phyloP scores from a whole-genome alignment of 2,797 vertebrate genomes.

The Amblyraja radiata region DNA sequence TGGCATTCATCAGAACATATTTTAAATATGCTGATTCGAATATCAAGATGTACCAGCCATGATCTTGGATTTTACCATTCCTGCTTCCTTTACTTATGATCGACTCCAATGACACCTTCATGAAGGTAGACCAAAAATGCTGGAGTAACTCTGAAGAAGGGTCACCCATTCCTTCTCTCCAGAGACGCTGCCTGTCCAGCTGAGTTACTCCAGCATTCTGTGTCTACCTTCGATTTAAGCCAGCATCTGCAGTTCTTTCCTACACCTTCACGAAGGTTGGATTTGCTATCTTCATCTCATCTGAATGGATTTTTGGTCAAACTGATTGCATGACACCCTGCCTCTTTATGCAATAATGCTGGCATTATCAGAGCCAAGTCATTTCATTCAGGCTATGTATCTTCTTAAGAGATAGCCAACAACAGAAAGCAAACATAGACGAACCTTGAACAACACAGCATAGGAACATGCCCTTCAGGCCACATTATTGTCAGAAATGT shows the following conservation, averaged over 20 bases:
- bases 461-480: too few relatives aligned
- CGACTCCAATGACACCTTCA: not conserved
- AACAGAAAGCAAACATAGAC: not conserved
- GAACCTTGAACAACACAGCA: too few relatives aligned
- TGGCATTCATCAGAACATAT: not conserved
- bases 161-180: too few relatives aligned
- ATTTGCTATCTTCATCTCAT: not conserved
- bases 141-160: too few relatives aligned
- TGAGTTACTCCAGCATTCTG: too few relatives aligned
- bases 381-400: not conserved
- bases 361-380: not conserved
- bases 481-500: too few relatives aligned
- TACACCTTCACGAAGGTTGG: not conserved
- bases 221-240: too few relatives aligned
- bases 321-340: not conserved
- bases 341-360: not conserved
- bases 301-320: not conserved
- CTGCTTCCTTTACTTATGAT: not conserved
- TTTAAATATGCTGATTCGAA: not conserved
- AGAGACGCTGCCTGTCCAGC: too few relatives aligned
- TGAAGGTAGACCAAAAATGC: too few relatives aligned
- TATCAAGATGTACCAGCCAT: not conserved
- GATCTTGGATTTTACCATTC: not conserved
- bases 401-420: not conserved
- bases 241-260: too few relatives aligned